These are phyloP conservation scores for Drosophila buzzatii DNA, from an alignment of 2,888 invertebrate species.

Conservation along the genomic window DNA sequence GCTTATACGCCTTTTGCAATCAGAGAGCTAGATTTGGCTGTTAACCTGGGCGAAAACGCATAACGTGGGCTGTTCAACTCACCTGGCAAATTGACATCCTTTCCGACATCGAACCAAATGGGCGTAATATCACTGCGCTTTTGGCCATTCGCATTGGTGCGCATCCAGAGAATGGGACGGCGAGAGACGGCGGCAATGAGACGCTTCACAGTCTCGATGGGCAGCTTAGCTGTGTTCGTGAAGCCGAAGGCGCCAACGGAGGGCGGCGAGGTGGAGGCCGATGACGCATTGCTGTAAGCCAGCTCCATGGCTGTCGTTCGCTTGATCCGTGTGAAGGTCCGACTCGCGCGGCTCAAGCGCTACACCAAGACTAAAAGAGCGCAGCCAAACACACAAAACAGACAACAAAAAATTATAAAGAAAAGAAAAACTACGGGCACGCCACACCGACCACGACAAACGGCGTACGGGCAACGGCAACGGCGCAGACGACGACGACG, in stretches of 20 bases:
- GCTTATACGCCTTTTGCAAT: conserved; percentile 14
- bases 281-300: conserved; percentile 74
- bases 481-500: conserved; percentile 28
- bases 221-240: conserved; percentile 79
- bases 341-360: conserved; percentile 78
- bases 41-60: background rate
- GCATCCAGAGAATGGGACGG: conserved; percentile 77
- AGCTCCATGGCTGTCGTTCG: conserved; percentile 54
- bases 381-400: conserved; percentile 26
- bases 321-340: conserved; percentile 36
- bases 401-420: conserved; percentile 31
- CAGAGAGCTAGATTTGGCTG: conserved; percentile 1
- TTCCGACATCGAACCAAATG: conserved; percentile 77
- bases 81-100: conserved; percentile 81
- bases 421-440: conserved; percentile 69
- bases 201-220: conserved; percentile 76
- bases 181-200: conserved; percentile 79
- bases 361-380: conserved; percentile 72
- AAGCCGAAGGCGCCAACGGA: conserved; percentile 60
- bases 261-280: conserved; percentile 51
- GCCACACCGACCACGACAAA: conserved; percentile 54
- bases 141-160: conserved; percentile 72
- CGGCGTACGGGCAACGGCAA: conserved; percentile 48
- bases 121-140: conserved; percentile 78
- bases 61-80: conserved; percentile 21